Percentiles rank a stretch among this genome's conserved stretches.
Conservation (phyloP, 2,113 vertebrate genomes). For the Pluvialis apricaria region DNA sequence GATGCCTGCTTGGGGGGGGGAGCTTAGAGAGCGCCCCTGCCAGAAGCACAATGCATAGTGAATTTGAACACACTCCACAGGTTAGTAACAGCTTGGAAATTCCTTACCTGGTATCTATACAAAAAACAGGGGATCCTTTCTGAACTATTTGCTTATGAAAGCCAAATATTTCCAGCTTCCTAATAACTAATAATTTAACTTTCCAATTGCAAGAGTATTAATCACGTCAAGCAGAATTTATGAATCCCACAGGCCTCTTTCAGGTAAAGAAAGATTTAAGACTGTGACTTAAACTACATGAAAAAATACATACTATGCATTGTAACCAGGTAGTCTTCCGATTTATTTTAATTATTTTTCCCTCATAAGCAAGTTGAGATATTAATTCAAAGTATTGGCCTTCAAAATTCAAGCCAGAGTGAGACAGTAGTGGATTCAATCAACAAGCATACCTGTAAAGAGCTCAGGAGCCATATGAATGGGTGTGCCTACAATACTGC, state of each 20-base stretch:
- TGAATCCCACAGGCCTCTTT: neutral
- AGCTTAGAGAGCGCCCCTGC: neutral
- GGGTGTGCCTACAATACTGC: constrained; percentile 97
- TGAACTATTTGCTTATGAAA: neutral
- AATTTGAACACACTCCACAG: neutral
- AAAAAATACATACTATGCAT: fast-evolving
- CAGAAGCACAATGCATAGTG: neutral
- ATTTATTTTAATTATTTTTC: neutral
- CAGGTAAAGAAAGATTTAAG: neutral
- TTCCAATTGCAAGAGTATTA: neutral
- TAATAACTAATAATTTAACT: neutral
- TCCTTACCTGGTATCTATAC: neutral
- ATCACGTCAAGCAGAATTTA: neutral
- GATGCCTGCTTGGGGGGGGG: neutral
- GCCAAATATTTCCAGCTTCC: neutral
- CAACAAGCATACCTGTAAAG: constrained; percentile 85
- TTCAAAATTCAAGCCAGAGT: neutral
- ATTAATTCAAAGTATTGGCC: neutral
- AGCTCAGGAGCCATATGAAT: constrained; percentile 99
- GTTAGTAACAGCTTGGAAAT: neutral
- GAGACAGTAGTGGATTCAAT: neutral
- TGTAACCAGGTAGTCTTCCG: neutral
- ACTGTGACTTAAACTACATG: neutral
- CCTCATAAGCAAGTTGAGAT: neutral
- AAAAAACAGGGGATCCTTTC: neutral